Percentiles rank a stretch among this genome's conserved stretches.
Conservation (phyloP, 2,888 invertebrate genomes). For the Pogonocherus hispidulus region DNA sequence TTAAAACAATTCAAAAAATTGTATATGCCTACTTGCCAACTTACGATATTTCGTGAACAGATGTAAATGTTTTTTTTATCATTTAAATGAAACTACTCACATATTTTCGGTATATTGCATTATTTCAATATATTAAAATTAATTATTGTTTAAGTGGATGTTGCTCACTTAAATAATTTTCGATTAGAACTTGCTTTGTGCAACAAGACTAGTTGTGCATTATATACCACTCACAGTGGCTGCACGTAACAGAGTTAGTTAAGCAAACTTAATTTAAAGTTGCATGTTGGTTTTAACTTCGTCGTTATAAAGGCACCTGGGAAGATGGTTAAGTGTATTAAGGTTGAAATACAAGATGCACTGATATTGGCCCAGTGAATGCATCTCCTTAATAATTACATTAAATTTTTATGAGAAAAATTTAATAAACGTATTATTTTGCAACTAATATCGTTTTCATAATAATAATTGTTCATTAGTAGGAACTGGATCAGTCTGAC, state of each 20-base stretch:
- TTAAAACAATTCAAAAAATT: too few species aligned
- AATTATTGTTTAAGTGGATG: background rate
- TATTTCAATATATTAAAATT: background rate
- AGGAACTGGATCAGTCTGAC: too few species aligned
- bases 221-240: background rate
- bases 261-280: constrained; percentile 13
- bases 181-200: background rate
- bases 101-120: too few species aligned
- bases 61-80: too few species aligned
- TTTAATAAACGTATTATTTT: too few species aligned
- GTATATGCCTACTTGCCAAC: too few species aligned
- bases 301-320: background rate
- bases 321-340: background rate
- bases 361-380: background rate
- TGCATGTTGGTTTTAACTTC: constrained; percentile 5
- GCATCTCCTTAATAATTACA: too few species aligned
- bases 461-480: too few species aligned
- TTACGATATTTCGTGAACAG: too few species aligned
- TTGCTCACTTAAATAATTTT: background rate
- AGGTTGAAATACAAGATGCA: background rate
- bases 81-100: too few species aligned
- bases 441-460: too few species aligned
- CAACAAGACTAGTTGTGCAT: background rate
- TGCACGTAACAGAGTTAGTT: background rate
- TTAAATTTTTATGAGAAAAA: too few species aligned